Conservation (phyloP, 2,797 vertebrate genomes). For the Pseudopleuronectes americanus region DNA sequence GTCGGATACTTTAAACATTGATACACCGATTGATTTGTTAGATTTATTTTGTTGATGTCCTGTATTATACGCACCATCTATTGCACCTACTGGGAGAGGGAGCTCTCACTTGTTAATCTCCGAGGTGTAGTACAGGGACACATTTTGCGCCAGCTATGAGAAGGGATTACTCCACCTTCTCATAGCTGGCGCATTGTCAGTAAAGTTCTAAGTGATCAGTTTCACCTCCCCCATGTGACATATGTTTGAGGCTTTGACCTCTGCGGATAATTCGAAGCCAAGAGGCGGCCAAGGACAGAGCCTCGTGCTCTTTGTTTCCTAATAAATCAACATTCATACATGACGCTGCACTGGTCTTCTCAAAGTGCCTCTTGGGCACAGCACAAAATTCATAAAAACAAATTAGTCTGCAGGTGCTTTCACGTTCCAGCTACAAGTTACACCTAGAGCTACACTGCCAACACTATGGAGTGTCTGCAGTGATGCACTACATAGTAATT, state of each 20-base stretch:
- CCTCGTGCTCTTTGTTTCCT: slow-evolving; percentile 22
- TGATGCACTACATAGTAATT: slow-evolving; percentile 27
- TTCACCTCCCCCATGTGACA: slow-evolving; percentile 34
- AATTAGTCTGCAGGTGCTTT: slow-evolving; percentile 36
- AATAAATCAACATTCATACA: slow-evolving; percentile 40
- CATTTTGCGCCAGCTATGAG: slow-evolving; percentile 26
- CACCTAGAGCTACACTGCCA: slow-evolving; percentile 14
- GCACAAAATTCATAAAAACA: slow-evolving; percentile 39
- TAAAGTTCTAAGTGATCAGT: slow-evolving; percentile 50
- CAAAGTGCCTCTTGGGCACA: slow-evolving; percentile 31
- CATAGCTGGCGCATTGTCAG: too few relatives aligned
- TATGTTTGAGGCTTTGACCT: slow-evolving; percentile 52
- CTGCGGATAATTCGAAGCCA: slow-evolving; percentile 33
- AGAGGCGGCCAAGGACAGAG: slow-evolving; percentile 31
- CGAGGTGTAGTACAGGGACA: not conserved
- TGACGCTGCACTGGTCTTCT: slow-evolving; percentile 27
- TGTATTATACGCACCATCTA: too few relatives aligned
- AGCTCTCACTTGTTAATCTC: too few relatives aligned
- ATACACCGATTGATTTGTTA: too few relatives aligned
- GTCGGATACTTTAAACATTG: too few relatives aligned
- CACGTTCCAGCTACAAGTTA: slow-evolving; percentile 11
- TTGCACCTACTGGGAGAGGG: too few relatives aligned
- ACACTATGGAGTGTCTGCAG: slow-evolving; percentile 22
- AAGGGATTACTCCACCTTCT: slow-evolving; percentile 25
- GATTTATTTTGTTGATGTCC: too few relatives aligned